Evolutionary conservation across 2,113 vertebrate genomes (phyloP), one percentile per base, ranked within the genome.

Genomic region (Nannospalax galili): DNA sequence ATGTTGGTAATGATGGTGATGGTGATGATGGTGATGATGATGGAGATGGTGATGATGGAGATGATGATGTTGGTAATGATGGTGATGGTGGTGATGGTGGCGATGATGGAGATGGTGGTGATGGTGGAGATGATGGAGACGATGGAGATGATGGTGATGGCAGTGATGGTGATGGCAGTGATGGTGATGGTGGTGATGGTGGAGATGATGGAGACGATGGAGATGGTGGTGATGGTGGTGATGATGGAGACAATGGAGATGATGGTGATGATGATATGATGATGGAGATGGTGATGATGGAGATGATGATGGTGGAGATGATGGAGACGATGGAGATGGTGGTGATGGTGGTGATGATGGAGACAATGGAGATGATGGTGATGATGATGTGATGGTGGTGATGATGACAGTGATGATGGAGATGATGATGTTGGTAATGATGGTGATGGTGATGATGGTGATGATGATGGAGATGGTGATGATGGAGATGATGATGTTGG

Each of bases 321-420:
- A 1, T 40, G 35, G 0, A 35, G 30, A 15, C 1, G 77, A 4
- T n/a, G 78, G 1, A 7, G 58, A 4, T 32, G 60, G 1, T 82
- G 60, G 1, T 62, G 56, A 15, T 81, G 14, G 24, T 81, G 4
- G 16, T 35, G 48, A 3, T 40, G 22, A 40, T 81, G 79, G 26
- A 16, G 24, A 10, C 17, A 12, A 16, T 79, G 37, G 5, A 12
- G 22, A 17, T n/a, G 11, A 52, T 52, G 48, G 11, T 52, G 48
- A 11, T 52, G 48, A 11, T 52, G 48, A 52, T 52, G 48, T 52
- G 48, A 52, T 52, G 48, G 6, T 52, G 48, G 48, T 52, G 48
- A 52, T 52, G 48, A 11, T 52, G 48, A 42, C 60, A 11, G 58
- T 28, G 20, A 16, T 1, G 7, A 7, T 80, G 78, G 12, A 17